These are phyloP conservation scores for Eurytoma adleriae DNA, from an alignment of 2,888 invertebrate genomes.

Conservation along the genomic window DNA sequence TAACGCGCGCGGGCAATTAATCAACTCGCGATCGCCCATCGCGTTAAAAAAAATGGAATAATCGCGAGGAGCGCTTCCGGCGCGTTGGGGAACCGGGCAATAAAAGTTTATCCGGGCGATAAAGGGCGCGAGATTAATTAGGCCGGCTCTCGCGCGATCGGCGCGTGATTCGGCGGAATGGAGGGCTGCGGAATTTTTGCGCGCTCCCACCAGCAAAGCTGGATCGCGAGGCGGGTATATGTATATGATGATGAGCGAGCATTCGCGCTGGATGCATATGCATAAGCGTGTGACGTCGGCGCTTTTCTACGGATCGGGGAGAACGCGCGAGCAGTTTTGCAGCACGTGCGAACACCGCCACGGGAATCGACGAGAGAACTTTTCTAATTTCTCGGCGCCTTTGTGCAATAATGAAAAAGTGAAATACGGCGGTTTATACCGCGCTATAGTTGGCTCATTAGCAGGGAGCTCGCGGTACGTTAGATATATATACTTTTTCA, in stretches of 20 bases:
- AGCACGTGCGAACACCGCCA: not conserved
- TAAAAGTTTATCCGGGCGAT: no score
- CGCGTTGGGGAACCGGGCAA: no score
- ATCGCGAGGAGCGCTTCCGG: not conserved
- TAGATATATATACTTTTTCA: not conserved
- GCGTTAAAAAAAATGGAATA: not conserved
- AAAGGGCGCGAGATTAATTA: conserved; percentile 42
- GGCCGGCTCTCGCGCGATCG: not conserved
- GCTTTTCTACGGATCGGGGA: not conserved
- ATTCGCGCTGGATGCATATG: conserved; percentile 1
- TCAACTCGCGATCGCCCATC: not conserved
- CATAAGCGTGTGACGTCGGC: conserved; percentile 37
- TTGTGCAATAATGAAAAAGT: conserved; percentile 19
- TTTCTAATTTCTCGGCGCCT: conserved; percentile 41
- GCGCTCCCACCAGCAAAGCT: no score
- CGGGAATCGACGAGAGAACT: conserved; percentile 32
- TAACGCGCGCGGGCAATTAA: not conserved
- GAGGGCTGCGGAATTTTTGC: conserved; percentile 11
- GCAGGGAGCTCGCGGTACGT: not conserved
- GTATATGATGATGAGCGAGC: conserved; percentile 27
- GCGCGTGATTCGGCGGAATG: conserved; percentile 29
- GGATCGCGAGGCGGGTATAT: not conserved
- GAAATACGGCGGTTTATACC: not conserved
- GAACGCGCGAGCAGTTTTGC: not conserved
- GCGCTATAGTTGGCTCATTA: not conserved